These are phyloP conservation scores for Agrenia bidenticulata DNA, from an alignment of 2,888 invertebrate species.

Conservation along the genomic window DNA sequence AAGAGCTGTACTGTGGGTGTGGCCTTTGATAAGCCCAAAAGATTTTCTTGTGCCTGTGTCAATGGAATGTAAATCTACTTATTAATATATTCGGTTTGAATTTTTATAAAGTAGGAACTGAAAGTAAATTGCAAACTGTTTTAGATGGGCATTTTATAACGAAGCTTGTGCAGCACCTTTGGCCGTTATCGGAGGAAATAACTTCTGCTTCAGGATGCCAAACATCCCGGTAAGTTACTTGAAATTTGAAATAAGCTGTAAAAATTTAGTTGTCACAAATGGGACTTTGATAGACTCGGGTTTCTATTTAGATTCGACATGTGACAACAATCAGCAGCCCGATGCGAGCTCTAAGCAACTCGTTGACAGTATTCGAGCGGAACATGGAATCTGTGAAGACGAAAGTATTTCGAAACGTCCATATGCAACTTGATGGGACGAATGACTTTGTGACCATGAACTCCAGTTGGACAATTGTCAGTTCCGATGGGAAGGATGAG, in stretches of 20 bases:
- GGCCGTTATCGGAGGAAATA: constrained; percentile 29
- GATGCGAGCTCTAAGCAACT: constrained; percentile 24
- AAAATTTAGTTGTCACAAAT: no score
- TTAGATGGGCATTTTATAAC: constrained; percentile 33
- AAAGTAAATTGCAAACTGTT: no score
- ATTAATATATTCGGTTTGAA: neutral
- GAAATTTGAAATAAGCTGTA: no score
- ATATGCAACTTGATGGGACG: constrained; percentile 11
- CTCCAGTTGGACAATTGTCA: constrained; percentile 30
- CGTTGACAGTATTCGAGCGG: constrained; percentile 27
- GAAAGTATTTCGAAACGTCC: constrained; percentile 30
- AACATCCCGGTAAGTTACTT: constrained; percentile 15
- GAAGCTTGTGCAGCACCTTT: constrained; percentile 26
- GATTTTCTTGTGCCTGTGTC: constrained; percentile 36
- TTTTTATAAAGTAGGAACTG: no score
- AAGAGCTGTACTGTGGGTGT: constrained; percentile 12
- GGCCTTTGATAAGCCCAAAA: constrained; percentile 19
- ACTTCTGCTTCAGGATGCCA: constrained; percentile 37
- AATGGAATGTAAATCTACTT: constrained; percentile 31
- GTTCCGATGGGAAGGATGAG: constrained; percentile 21
- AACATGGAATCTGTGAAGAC: constrained; percentile 24
- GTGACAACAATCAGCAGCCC: constrained; percentile 23
- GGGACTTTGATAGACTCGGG: no score
- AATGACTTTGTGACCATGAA: constrained; percentile 24
- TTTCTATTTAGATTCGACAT: constrained; percentile 25